Evolutionary conservation across 2,888 invertebrate genomes (phyloP).

Genomic region (Julus scanicus): DNA sequence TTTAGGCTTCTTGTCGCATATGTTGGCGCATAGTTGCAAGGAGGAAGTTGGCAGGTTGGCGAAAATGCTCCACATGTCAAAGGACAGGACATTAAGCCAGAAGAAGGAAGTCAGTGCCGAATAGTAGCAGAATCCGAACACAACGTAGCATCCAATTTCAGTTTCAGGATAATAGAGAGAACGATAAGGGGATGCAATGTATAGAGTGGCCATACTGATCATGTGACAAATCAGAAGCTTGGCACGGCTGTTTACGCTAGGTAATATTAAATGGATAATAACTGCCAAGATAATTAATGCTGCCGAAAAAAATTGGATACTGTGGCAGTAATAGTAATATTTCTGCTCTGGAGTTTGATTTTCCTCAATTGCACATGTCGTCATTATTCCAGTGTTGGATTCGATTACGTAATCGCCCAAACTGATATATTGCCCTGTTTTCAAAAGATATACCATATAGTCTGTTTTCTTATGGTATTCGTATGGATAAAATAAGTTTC

Average conservation of each 20-base stretch:
- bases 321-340: not conserved
- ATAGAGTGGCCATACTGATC: conserved; percentile 44
- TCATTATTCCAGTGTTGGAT: not conserved
- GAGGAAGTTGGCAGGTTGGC: not conserved
- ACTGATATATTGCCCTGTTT: not conserved
- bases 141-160: not conserved
- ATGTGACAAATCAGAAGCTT: conserved; percentile 55
- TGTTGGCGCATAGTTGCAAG: not conserved
- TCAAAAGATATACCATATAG: not conserved
- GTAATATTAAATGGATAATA: conserved; percentile 50
- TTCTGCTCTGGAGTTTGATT: too few species aligned
- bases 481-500: not conserved
- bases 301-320: conserved; percentile 1
- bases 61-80: conserved; percentile 32
- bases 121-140: not conserved
- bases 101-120: not conserved
- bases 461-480: not conserved
- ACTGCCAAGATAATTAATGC: conserved; percentile 43
- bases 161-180: not conserved
- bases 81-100: conserved; percentile 41
- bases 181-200: not conserved
- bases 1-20: not conserved
- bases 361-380: not conserved
- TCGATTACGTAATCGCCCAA: not conserved
- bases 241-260: conserved; percentile 55